Percentiles rank a stretch among this genome's conserved stretches.
phyloP scores from a whole-genome alignment of 2,113 vertebrate species.

The Channa maculata region DNA sequence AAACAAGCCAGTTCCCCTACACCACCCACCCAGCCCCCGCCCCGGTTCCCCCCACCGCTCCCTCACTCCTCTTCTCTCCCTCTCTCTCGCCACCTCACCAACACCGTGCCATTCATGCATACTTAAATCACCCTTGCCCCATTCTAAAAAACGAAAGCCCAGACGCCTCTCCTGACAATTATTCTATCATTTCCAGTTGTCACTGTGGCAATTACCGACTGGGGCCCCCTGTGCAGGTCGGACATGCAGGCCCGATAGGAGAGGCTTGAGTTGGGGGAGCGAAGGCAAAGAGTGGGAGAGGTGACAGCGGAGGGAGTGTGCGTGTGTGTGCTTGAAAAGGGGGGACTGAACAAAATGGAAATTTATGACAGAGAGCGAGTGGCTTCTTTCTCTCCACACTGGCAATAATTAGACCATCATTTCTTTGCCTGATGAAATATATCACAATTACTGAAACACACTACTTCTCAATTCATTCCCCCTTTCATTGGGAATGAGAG shows the following conservation, averaged over 20 bases:
- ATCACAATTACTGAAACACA: constrained; percentile 85
- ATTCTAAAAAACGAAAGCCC: constrained; percentile 83
- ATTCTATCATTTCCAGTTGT: constrained; percentile 99
- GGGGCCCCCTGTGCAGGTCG: constrained; percentile 83
- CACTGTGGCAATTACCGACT: constrained; percentile 97
- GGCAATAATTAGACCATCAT: constrained; percentile 89
- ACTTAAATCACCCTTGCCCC: constrained; percentile 96
- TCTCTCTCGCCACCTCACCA: constrained; percentile 50
- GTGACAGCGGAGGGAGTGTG: constrained; percentile 49
- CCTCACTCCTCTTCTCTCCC: constrained; percentile 26
- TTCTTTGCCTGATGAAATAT: constrained; percentile 85
- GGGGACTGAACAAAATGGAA: constrained; percentile 93
- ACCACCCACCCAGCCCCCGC: constrained; percentile 53
- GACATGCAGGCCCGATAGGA: constrained; percentile 69
- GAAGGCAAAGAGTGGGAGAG: constrained; percentile 48
- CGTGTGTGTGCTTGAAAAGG: constrained; percentile 20
- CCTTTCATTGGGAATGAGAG: constrained; percentile 79
- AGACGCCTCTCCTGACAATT: constrained; percentile 99
- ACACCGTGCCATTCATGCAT: constrained; percentile 92
- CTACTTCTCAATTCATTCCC: constrained; percentile 83
- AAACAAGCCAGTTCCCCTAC: constrained; percentile 90
- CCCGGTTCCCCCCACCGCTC: constrained; percentile 35
- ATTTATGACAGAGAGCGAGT: constrained; percentile 91
- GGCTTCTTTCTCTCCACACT: constrained; percentile 87
- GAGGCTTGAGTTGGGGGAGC: constrained; percentile 59